Percentiles rank a stretch among this genome's conserved stretches.
Evolutionary conservation across 2,797 vertebrate species (phyloP).

Genomic region (Kryptolebias ocellatus): DNA sequence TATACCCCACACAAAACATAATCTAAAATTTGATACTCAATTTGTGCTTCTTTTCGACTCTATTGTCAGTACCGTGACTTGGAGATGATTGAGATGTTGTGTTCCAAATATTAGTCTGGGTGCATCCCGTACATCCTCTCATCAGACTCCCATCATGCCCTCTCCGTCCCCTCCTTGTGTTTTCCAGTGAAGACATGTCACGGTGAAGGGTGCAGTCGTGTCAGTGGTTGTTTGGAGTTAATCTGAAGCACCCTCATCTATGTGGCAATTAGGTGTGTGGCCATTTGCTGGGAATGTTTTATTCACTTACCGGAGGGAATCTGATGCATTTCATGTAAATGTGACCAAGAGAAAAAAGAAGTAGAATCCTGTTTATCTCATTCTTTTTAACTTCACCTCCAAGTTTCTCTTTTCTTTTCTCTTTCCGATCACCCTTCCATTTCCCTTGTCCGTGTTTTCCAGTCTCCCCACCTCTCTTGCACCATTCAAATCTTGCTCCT

Average conservation of each 20-base stretch:
- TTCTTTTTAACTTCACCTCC: conserved; percentile 26
- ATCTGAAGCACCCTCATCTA: conserved; percentile 66
- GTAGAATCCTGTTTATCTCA: background rate
- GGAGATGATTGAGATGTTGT: background rate
- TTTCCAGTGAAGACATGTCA: conserved; percentile 50
- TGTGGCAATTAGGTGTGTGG: conserved; percentile 59
- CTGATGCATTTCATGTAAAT: conserved; percentile 63
- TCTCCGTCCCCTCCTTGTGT: conserved; percentile 32
- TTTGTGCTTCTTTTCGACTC: background rate
- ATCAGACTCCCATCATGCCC: conserved; percentile 20
- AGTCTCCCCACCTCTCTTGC: conserved; percentile 54
- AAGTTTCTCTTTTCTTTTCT: conserved; percentile 43
- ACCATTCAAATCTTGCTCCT: conserved; percentile 64
- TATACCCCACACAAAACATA: background rate
- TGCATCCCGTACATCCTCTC: conserved; percentile 28
- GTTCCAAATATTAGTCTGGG: conserved; percentile 8
- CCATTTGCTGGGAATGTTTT: conserved; percentile 43
- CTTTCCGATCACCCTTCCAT: conserved; percentile 58
- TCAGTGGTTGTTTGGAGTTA: conserved; percentile 53
- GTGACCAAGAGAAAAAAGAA: conserved; percentile 16
- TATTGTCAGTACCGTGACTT: background rate
- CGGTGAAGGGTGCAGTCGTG: conserved; percentile 31
- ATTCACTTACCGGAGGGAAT: conserved; percentile 55
- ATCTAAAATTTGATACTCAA: background rate
- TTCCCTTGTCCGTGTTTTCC: conserved; percentile 61